These are phyloP conservation scores for Chlorospingus semifuscus DNA, from an alignment of 2,797 vertebrate species.

Conservation along the genomic window DNA sequence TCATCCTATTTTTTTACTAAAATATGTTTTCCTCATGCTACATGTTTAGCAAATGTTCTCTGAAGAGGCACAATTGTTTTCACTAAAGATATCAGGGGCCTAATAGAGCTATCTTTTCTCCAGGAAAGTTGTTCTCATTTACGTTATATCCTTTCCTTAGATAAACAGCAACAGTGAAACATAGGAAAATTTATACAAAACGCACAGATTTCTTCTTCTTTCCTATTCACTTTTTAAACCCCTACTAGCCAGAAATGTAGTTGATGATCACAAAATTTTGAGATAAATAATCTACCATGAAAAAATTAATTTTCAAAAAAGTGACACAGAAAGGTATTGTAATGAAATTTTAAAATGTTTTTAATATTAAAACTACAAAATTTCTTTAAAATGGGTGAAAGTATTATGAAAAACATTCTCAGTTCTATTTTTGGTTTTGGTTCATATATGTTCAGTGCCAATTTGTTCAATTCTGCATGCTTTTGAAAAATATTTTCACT, in stretches of 20 bases:
- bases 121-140: neutral
- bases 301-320: neutral
- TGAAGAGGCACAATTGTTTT: neutral
- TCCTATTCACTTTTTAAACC: neutral
- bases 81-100: neutral
- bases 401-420: neutral
- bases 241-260: neutral
- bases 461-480: neutral
- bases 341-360: neutral
- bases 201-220: neutral
- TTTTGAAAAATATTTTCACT: neutral
- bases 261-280: neutral
- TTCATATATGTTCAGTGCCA: neutral
- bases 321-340: neutral
- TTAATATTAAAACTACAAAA: neutral
- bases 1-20: neutral
- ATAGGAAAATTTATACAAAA: neutral
- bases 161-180: neutral
- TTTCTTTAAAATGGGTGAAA: neutral
- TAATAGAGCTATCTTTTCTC: neutral
- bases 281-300: neutral
- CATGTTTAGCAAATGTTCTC: neutral
- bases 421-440: neutral
- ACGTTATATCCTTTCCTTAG: neutral
- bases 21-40: fast-evolving